Base-by-base conservation (phyloP, 2,113 vertebrate species). In the Poeciliopsis prolifica region DNA sequence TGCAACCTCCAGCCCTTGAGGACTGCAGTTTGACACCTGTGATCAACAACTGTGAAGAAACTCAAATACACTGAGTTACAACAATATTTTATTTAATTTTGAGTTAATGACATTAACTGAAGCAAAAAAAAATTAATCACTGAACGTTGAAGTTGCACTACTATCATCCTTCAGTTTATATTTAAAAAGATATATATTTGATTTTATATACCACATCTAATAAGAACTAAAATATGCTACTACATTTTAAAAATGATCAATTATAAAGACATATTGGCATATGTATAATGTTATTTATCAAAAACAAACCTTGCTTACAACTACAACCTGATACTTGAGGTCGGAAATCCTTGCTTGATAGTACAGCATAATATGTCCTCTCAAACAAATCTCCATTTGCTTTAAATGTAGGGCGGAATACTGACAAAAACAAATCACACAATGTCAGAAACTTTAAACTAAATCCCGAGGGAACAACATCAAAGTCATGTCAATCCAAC, bases 381-480 rank as follows among this genome's bases (percentile, higher is more conserved):
- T 14, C 13, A 54, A 54, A 31, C 4, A 31, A 31, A 51, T 10
- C 67, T 31, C 44, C 29, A 69, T 33, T 33, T 30, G 44, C 44
- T 44, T 48, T 5, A 69, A 13, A 54, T 69, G 24, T 19, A 67
- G 65, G n/a, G 37, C 4, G 28, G 37, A 44, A 28, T 14, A 40
- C 35, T 65, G 22, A 40, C n/a, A 44, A 66, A 42, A 66, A 26
- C 65, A 54, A 69, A 69, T 54, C 44, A 24, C 44, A 68, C 26
- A 33, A 11, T 24, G 44, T 24, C 29, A 24, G 67, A 69, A 69
- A 24, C 19, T 69, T 51, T 24, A 54, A 69, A 30, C 67, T n/a
- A 10, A 22, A 28, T 29, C 44, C 24, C 44, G 4, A 44, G 44
- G 22, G 29, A 69, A 54, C 5, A 69, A 44, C 28, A 31, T 69